Evolutionary conservation across 1,140 invertebrate genomes (phyloP).

Genomic region (Andricus grossulariae): DNA sequence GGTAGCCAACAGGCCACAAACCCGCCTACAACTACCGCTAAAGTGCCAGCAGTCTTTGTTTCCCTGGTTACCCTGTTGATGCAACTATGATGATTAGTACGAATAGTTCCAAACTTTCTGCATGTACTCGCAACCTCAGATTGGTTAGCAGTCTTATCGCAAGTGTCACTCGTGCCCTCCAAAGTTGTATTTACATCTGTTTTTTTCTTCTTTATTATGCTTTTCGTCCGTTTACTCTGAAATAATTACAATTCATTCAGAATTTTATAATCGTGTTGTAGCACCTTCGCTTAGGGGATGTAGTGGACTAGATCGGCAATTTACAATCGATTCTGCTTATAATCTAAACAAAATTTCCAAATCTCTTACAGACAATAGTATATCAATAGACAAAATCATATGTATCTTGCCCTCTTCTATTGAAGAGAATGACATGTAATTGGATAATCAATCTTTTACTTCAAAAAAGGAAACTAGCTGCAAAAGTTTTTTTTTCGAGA

Average conservation of each 20-base stretch:
- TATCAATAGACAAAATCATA: no score
- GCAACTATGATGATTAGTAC: slow-evolving; percentile 61
- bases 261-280: no score
- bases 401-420: no score
- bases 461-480: no score
- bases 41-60: slow-evolving; percentile 94
- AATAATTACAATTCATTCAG: neutral
- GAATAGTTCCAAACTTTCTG: slow-evolving; percentile 43
- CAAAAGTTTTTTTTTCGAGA: no score
- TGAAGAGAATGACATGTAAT: no score
- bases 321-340: no score
- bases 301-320: no score
- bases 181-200: slow-evolving; percentile 3
- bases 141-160: slow-evolving; percentile 44
- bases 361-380: no score
- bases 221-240: slow-evolving; percentile 51
- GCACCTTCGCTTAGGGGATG: no score
- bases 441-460: no score
- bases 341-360: no score
- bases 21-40: slow-evolving; percentile 95
- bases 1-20: slow-evolving; percentile 96
- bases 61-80: slow-evolving; percentile 82
- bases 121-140: slow-evolving; percentile 29
- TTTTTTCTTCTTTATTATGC: slow-evolving; percentile 36
- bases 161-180: slow-evolving; percentile 31